Conservation (phyloP, 2,113 vertebrate genomes). For the Clarias macrocephalus region DNA sequence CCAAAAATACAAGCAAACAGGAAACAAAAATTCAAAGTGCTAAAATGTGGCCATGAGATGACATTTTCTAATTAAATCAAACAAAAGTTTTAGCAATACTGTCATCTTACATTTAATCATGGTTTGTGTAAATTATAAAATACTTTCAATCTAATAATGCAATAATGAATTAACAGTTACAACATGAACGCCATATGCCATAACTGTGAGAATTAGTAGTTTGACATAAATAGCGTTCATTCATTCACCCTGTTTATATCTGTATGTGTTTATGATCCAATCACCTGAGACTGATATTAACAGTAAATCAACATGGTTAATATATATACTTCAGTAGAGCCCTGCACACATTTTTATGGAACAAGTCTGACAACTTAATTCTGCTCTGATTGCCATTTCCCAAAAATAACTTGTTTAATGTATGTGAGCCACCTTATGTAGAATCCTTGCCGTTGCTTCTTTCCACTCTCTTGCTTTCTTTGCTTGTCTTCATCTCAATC, state of each 20-base stretch:
- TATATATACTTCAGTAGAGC: slow-evolving; percentile 56
- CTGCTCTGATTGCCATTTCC: slow-evolving; percentile 71
- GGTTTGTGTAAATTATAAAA: background rate
- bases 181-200: background rate
- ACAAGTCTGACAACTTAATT: slow-evolving; percentile 71
- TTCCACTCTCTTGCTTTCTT: slow-evolving; percentile 33
- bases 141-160: background rate
- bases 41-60: background rate
- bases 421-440: slow-evolving; percentile 61
- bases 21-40: background rate
- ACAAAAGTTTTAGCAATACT: background rate
- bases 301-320: slow-evolving; percentile 57
- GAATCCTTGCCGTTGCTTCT: slow-evolving; percentile 50
- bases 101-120: background rate
- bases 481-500: slow-evolving; percentile 55
- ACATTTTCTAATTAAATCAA: background rate
- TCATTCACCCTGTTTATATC: background rate
- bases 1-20: background rate
- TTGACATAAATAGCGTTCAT: no score
- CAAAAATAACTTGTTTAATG: slow-evolving; percentile 67
- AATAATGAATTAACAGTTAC: background rate
- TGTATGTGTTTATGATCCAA: background rate
- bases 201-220: no score
- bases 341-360: slow-evolving; percentile 62
- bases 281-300: background rate